Conservation (phyloP, 2,888 invertebrate species). For the Tridacna gigas region DNA sequence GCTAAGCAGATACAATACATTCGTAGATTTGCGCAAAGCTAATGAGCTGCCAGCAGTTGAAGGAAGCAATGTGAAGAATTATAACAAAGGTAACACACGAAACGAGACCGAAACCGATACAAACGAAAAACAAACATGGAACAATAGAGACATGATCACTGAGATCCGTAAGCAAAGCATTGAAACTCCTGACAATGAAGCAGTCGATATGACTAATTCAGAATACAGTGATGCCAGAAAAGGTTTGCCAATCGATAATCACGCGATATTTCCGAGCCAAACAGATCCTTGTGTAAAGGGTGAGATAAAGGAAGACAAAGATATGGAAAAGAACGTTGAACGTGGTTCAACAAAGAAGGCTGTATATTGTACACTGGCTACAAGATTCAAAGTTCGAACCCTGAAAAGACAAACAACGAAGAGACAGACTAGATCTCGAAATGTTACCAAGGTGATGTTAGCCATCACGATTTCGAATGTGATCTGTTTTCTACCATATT, state of each 20-base stretch:
- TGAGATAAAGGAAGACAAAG: not conserved
- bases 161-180: not conserved
- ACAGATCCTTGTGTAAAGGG: not conserved
- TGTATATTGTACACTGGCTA: too few relatives aligned
- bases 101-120: not conserved
- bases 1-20: too few relatives aligned
- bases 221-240: not conserved
- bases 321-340: not conserved
- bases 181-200: not conserved
- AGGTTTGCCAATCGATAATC: not conserved
- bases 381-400: not conserved
- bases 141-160: not conserved
- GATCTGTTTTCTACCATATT: slow-evolving; percentile 10
- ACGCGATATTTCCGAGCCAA: not conserved
- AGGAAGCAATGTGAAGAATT: not conserved
- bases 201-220: not conserved
- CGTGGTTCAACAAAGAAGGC: not conserved
- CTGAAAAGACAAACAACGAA: slow-evolving; percentile 10
- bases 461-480: slow-evolving; percentile 14
- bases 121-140: not conserved
- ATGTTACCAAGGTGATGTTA: slow-evolving; percentile 11
- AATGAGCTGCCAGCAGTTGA: slow-evolving; percentile 4
- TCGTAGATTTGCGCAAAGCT: too few relatives aligned
- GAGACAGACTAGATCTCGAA: slow-evolving; percentile 7
- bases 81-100: not conserved